Conservation (phyloP, 1,140 invertebrate genomes). For the Cotesia typhae region DNA sequence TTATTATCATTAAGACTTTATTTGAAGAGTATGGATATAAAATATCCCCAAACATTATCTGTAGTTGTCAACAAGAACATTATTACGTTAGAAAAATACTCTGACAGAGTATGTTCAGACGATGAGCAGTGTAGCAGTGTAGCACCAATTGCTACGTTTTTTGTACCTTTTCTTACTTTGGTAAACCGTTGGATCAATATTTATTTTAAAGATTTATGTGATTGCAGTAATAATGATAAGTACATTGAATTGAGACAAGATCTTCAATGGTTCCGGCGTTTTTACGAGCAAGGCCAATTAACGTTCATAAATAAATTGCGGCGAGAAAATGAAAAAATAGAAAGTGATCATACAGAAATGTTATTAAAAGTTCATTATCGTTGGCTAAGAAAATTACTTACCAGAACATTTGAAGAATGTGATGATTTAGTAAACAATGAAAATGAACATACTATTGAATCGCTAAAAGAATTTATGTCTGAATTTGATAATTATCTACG, state of each 20-base stretch:
- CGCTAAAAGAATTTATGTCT: conserved; percentile 37
- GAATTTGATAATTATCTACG: conserved; percentile 40
- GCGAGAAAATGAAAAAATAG: conserved; percentile 36
- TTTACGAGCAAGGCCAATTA: conserved; percentile 51
- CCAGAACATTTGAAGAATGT: conserved; percentile 31
- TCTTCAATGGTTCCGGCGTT: conserved; percentile 66
- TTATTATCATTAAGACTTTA: conserved; percentile 32
- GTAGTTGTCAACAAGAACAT: conserved; percentile 38
- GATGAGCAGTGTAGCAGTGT: conserved; percentile 14
- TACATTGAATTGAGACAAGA: conserved; percentile 41
- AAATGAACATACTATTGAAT: conserved; percentile 23
- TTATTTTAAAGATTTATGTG: conserved; percentile 1
- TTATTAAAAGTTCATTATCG: conserved; percentile 57
- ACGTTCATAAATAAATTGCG: conserved; percentile 42
- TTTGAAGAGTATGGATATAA: conserved; percentile 23
- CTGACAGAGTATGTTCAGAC: conserved; percentile 51
- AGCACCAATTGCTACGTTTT: conserved; percentile 7
- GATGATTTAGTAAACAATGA: conserved; percentile 18
- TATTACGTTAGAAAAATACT: conserved; percentile 54
- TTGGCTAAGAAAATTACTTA: conserved; percentile 57
- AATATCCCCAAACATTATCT: conserved; percentile 11
- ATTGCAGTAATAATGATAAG: neutral
- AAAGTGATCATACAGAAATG: conserved; percentile 43
- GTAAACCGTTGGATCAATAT: conserved; percentile 10
- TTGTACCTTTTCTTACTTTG: conserved; percentile 13